Evolutionary conservation across 2,888 invertebrate genomes (phyloP).

Genomic region (Horisme vitalbata): DNA sequence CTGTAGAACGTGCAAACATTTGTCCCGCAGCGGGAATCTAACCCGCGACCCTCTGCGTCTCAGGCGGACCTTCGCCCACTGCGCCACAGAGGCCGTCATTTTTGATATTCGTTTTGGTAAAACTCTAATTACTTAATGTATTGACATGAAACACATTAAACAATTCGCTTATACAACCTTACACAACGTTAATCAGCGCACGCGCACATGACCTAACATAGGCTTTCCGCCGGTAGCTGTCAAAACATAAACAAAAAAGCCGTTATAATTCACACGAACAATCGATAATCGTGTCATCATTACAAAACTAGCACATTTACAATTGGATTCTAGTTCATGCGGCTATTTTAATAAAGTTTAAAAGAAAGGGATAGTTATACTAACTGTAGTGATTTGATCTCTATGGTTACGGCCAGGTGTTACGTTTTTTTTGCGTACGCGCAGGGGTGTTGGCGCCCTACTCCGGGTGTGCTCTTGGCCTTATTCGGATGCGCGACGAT

Average conservation of each 20-base stretch:
- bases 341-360: constrained; percentile 9
- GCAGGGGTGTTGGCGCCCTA: constrained; percentile 57
- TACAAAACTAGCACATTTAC: constrained; percentile 35
- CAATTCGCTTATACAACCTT: constrained; percentile 12
- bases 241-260: constrained; percentile 53
- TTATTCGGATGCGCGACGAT: constrained; percentile 38
- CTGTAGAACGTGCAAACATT: too few relatives aligned
- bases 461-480: constrained; percentile 34
- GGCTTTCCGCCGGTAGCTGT: constrained; percentile 35
- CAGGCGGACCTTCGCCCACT: too few relatives aligned
- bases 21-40: too few relatives aligned
- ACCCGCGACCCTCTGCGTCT: too few relatives aligned
- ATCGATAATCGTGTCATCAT: constrained; percentile 47
- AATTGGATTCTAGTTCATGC: constrained; percentile 29
- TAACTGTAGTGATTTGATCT: constrained; percentile 75
- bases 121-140: neutral
- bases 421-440: constrained; percentile 50
- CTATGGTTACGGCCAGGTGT: constrained; percentile 81
- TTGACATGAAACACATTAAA: constrained; percentile 6
- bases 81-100: too few relatives aligned
- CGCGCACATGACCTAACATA: constrained; percentile 21
- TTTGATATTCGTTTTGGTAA: too few relatives aligned
- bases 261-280: constrained; percentile 63
- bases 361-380: neutral
- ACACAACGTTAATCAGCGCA: constrained; percentile 25